Conservation (phyloP, 2,113 vertebrate species). For the Onychostruthus taczanowskii region DNA sequence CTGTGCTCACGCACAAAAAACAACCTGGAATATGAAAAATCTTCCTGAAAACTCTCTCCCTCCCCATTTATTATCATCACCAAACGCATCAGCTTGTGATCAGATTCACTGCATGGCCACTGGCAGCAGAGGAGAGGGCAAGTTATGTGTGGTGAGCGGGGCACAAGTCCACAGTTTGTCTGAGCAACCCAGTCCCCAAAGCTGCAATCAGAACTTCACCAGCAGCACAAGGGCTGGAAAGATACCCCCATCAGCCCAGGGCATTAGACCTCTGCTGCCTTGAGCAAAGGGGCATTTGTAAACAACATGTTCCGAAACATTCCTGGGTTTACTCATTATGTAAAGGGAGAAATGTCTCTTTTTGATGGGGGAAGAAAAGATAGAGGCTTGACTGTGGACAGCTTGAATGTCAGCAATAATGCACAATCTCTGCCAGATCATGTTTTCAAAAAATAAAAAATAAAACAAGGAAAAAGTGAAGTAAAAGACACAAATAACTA, state of each 20-base stretch:
- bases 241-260: background rate
- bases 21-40: background rate
- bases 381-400: background rate
- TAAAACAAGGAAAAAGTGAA: background rate
- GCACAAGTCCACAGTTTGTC: background rate
- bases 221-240: background rate
- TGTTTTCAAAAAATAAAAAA: background rate
- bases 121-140: background rate
- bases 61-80: background rate
- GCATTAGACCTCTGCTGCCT: background rate
- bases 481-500: background rate
- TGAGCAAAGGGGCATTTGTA: background rate
- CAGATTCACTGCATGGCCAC: fast-evolving
- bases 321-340: background rate
- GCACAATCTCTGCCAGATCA: fast-evolving
- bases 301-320: background rate
- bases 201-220: background rate
- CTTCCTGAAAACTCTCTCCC: background rate
- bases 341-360: background rate
- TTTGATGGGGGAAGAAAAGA: background rate
- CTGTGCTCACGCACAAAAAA: background rate
- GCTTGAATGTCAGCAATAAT: background rate
- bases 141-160: background rate
- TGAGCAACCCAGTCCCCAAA: background rate
- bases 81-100: fast-evolving